Evolutionary conservation across 2,113 vertebrate genomes (phyloP), one percentile per base, ranked within the genome.

Genomic region (Plecotus auritus): DNA sequence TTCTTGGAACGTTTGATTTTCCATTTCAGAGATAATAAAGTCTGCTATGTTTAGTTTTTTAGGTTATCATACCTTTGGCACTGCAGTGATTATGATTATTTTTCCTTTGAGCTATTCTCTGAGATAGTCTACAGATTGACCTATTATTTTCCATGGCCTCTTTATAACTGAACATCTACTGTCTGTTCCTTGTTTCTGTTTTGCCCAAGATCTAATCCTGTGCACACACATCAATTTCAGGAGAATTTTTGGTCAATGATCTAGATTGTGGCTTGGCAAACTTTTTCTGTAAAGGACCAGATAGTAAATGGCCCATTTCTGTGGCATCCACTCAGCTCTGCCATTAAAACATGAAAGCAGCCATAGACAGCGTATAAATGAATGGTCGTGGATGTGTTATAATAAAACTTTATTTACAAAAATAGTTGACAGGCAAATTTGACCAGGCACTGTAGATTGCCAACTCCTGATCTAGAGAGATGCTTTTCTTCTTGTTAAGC

Each of bases 401-500:
- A 32, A 18, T 91, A 86, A 81, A 81, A 86, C 56, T 85, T 92
- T 40, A 59, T 67, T 85, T 45, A 92, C 12, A 74, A 69, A 88
- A 90, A 56, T 30, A 54, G 4, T 3, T 59, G 47, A 18, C 11
- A n/a, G 20, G 30, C 8, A 87, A 6, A 40, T 88, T 92, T 96
- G 42, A 18, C 56, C n/a, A 4, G 54, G 9, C 26, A 14, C 30
- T 42, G 5, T 74, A 76, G 42, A 74, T 69, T 85, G 22, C 26
- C 51, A 67, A 37, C 13, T 16, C 2, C 30, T 82, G 13, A 49
- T 67, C 51, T 87, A 42, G 26, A 64, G 18, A 88, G 32, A 66
- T 76, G n/a, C 12, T 86, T 88, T 96, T 93, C 56, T 95, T 96
- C 40, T 76, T 93, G 5, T 83, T 87, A 80, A 88, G 26, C 23